Conservation (phyloP, 2,113 vertebrate genomes). For the Stegastes partitus region DNA sequence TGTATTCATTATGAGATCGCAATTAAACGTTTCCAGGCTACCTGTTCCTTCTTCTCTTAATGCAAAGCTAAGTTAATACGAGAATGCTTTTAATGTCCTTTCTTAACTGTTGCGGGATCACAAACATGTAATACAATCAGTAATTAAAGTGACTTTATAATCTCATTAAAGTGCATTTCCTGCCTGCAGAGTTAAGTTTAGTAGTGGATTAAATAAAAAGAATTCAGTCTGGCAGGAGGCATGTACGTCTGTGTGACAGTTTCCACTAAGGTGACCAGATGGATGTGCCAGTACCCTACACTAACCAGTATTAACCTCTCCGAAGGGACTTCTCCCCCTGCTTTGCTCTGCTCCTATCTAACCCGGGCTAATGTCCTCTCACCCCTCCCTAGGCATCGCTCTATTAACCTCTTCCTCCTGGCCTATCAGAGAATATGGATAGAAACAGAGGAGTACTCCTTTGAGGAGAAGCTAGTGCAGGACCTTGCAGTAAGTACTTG, state of each 20-base stretch:
- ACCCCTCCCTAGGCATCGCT: slow-evolving; percentile 96
- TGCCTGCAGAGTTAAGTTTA: neutral
- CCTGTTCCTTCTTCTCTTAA: too few relatives aligned
- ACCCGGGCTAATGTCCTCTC: slow-evolving; percentile 91
- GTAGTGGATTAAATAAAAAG: neutral
- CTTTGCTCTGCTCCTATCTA: slow-evolving; percentile 64
- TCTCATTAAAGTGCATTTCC: too few relatives aligned
- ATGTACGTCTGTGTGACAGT: neutral
- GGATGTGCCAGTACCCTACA: slow-evolving; percentile 81
- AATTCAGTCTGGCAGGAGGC: too few relatives aligned
- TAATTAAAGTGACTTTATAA: too few relatives aligned
- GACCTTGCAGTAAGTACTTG: slow-evolving; percentile 99
- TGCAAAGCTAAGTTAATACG: too few relatives aligned
- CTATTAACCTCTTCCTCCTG: slow-evolving; percentile 99
- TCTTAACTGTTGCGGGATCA: too few relatives aligned
- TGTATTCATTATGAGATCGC: too few relatives aligned
- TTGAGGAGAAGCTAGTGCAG: slow-evolving; percentile 99
- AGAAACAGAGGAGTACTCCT: slow-evolving; percentile 99
- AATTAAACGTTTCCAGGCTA: too few relatives aligned
- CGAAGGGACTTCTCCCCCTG: slow-evolving; percentile 67
- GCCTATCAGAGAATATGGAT: slow-evolving; percentile 99
- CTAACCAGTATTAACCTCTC: slow-evolving; percentile 89
- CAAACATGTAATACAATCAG: too few relatives aligned
- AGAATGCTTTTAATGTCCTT: too few relatives aligned
- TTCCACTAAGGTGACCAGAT: slow-evolving; percentile 85